Conservation (phyloP, 2,888 invertebrate species). For the Napeogenes inachia region DNA sequence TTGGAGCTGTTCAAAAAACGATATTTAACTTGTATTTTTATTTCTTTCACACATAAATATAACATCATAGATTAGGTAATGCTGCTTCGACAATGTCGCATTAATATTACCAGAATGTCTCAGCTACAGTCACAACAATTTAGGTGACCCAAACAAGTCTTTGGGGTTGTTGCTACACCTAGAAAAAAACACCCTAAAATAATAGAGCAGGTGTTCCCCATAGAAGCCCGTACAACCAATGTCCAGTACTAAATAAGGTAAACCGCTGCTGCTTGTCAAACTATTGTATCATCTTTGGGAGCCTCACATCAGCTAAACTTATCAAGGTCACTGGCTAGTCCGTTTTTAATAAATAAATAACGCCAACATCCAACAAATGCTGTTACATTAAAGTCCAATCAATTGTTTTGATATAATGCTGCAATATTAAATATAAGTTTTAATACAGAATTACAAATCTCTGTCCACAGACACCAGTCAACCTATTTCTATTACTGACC, state of each 20-base stretch:
- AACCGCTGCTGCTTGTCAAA: conserved; percentile 47
- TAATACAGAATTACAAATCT: conserved; percentile 67
- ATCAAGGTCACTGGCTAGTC: conserved; percentile 58
- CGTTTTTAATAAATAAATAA: conserved; percentile 64
- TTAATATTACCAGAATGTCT: conserved; percentile 69
- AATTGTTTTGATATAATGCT: conserved; percentile 70
- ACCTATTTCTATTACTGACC: conserved; percentile 71
- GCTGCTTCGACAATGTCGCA: conserved; percentile 70
- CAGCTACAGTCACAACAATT: conserved; percentile 67
- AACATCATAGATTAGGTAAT: conserved; percentile 71
- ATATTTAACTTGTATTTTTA: conserved; percentile 69
- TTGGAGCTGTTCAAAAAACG: conserved; percentile 76
- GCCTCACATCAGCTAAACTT: conserved; percentile 64
- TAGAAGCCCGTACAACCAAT: conserved; percentile 40
- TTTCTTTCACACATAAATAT: conserved; percentile 72
- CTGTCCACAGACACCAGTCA: conserved; percentile 57
- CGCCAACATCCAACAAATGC: conserved; percentile 70
- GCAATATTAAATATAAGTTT: conserved; percentile 77
- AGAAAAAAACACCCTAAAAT: conserved; percentile 78
- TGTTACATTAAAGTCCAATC: conserved; percentile 70
- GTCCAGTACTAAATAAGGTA: conserved; percentile 42
- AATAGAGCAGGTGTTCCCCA: conserved; percentile 51
- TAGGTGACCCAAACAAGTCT: conserved; percentile 58
- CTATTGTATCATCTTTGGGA: conserved; percentile 49
- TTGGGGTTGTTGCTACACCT: conserved; percentile 66